These are phyloP conservation scores for Trachymyrmex cornetzi DNA, from an alignment of 1,140 invertebrate species.

Conservation along the genomic window DNA sequence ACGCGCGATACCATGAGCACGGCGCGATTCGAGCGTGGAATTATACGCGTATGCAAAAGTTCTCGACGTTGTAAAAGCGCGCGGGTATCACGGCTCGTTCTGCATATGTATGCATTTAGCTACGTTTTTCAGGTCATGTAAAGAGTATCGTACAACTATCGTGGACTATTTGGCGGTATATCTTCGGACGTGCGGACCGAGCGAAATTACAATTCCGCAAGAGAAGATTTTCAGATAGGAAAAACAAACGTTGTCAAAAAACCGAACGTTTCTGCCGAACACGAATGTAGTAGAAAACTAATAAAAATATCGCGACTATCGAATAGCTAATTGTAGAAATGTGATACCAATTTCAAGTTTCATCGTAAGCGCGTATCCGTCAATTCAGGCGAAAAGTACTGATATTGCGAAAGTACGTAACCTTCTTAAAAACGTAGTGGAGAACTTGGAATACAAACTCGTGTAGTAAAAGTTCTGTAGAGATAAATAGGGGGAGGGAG, in stretches of 20 bases:
- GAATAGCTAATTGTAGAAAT: neutral
- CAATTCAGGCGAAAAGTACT: neutral
- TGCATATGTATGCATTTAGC: conserved; percentile 70
- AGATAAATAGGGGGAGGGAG: neutral
- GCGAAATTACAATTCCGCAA: neutral
- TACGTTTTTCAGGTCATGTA: conserved; percentile 66
- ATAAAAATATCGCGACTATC: conserved; percentile 4
- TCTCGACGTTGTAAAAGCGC: conserved; percentile 65
- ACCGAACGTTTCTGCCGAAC: neutral
- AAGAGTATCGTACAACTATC: conserved; percentile 64
- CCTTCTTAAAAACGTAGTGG: conserved; percentile 69
- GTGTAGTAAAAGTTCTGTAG: conserved; percentile 35
- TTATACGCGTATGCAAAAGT: conserved; percentile 65
- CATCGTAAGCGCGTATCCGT: neutral
- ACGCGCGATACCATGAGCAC: conserved; percentile 36
- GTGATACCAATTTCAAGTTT: neutral
- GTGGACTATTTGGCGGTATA: conserved; percentile 45
- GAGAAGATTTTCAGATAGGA: neutral
- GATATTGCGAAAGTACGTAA: conserved; percentile 63
- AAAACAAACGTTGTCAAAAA: neutral
- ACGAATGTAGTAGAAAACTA: neutral
- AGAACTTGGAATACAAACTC: conserved; percentile 35
- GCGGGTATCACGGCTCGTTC: conserved; percentile 57
- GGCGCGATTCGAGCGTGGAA: conserved; percentile 49
- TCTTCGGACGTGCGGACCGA: neutral